These are phyloP conservation scores for Pelecanoides urinatrix DNA, from an alignment of 2,113 vertebrate species.

Conservation along the genomic window DNA sequence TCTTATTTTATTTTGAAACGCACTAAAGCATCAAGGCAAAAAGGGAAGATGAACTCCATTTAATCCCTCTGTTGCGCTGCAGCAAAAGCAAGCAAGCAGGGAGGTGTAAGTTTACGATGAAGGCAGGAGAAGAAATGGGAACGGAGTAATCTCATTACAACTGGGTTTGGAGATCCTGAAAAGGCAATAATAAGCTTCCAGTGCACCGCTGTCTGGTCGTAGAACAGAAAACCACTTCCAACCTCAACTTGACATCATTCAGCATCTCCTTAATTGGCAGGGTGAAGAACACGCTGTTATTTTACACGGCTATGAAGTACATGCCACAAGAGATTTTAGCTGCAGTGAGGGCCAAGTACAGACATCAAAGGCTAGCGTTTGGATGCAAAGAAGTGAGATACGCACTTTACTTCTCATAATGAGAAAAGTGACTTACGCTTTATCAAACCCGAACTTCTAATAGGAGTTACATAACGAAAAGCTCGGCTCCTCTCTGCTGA, in stretches of 20 bases:
- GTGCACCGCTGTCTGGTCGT: neutral
- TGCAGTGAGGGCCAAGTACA: neutral
- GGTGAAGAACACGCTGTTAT: neutral
- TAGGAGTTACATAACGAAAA: slow-evolving; percentile 31
- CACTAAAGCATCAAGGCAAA: slow-evolving; percentile 25
- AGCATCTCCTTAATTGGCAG: neutral
- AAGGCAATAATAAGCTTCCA: slow-evolving; percentile 2
- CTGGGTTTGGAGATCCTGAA: neutral
- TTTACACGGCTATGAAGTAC: slow-evolving; percentile 6
- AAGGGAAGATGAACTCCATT: neutral
- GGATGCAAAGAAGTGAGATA: slow-evolving; percentile 30
- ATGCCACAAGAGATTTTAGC: slow-evolving; percentile 32
- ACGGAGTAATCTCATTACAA: neutral
- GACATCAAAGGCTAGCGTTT: slow-evolving; percentile 41
- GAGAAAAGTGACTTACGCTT: neutral
- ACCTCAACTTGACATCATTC: slow-evolving; percentile 19
- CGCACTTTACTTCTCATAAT: slow-evolving; percentile 27
- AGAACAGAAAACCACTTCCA: slow-evolving; percentile 20
- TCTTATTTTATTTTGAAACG: slow-evolving; percentile 5
- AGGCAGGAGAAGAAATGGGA: neutral
- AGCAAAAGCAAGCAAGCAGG: neutral
- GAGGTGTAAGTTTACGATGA: neutral
- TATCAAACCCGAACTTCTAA: slow-evolving; percentile 26
- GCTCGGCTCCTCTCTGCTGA: slow-evolving; percentile 14
- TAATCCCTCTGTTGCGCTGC: neutral